These are phyloP conservation scores for Condylura cristata DNA, from an alignment of 2,113 vertebrate genomes.

Conservation along the genomic window DNA sequence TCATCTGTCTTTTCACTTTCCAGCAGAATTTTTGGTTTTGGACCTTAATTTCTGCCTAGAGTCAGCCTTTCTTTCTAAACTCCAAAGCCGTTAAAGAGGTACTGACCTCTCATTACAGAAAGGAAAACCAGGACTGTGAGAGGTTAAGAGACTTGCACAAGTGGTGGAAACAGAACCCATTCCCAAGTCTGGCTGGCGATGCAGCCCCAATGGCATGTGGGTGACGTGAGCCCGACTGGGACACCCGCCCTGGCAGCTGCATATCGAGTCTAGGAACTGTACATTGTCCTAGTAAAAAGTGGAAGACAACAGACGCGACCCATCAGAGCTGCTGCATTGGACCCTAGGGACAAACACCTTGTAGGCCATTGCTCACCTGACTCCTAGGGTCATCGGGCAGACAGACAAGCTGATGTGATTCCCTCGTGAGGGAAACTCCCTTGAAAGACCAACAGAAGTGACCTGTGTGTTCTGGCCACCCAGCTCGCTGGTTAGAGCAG, in stretches of 20 bases:
- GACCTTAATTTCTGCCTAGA: slow-evolving; percentile 21
- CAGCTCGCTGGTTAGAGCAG: not conserved
- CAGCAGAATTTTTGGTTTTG: not conserved
- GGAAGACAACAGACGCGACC: not conserved
- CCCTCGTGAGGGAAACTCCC: not conserved
- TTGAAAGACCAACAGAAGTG: not conserved
- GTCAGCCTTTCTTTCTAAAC: not conserved
- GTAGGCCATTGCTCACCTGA: not conserved
- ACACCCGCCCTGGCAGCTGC: not conserved
- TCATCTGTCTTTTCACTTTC: not conserved
- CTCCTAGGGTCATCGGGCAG: not conserved
- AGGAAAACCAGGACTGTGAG: not conserved
- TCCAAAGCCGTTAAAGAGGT: not conserved
- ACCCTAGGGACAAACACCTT: not conserved
- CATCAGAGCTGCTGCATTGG: not conserved
- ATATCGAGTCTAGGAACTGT: not conserved
- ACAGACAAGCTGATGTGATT: not conserved
- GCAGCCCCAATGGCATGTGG: not conserved
- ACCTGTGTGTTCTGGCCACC: not conserved
- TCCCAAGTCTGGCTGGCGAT: not conserved
- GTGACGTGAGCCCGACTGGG: not conserved
- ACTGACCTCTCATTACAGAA: not conserved
- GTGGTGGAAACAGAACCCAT: not conserved
- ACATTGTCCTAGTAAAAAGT: not conserved
- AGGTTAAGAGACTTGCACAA: not conserved